Evolutionary conservation across 2,888 invertebrate genomes (phyloP).

Genomic region (Volucella bombylans): DNA sequence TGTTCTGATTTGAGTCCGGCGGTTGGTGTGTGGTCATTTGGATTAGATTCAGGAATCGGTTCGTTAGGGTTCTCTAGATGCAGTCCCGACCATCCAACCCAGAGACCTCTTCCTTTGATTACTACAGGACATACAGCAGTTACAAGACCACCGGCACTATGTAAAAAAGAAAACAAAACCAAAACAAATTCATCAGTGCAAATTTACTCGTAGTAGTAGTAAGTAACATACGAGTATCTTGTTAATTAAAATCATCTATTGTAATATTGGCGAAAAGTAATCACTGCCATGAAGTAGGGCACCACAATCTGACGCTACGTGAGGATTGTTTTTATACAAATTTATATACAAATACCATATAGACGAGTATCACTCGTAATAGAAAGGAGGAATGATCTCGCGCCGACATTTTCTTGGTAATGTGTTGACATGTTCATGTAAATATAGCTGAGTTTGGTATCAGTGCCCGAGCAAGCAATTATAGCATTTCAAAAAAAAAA

Average conservation of each 20-base stretch:
- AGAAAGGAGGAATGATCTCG: conserved; percentile 30
- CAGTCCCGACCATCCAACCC: conserved; percentile 96
- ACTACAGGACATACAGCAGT: conserved; percentile 96
- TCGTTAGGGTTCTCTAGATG: conserved; percentile 90
- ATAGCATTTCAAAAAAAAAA: conserved; percentile 1
- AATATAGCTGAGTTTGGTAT: conserved; percentile 8
- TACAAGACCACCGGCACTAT: conserved; percentile 93
- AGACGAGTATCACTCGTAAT: too few species aligned
- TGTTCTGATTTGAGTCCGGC: conserved; percentile 92
- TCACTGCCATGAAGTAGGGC: conserved; percentile 4
- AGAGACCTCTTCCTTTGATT: conserved; percentile 91
- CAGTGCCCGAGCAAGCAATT: conserved; percentile 11
- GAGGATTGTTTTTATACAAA: conserved; percentile 46
- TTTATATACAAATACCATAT: too few species aligned
- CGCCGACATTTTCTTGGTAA: conserved; percentile 5
- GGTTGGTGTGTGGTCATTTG: conserved; percentile 92
- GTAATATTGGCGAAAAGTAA: neutral
- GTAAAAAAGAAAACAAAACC: conserved; percentile 11
- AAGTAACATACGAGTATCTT: too few species aligned
- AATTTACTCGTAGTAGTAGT: neutral
- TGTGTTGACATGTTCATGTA: conserved; percentile 33
- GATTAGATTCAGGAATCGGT: conserved; percentile 93
- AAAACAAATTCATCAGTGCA: neutral
- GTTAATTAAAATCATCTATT: conserved; percentile 14
- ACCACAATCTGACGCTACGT: conserved; percentile 10